Percentiles rank a stretch among this genome's conserved stretches.
These are phyloP conservation scores for Amphipyra tragopoginis DNA, from an alignment of 2,888 invertebrate species.

Conservation along the genomic window DNA sequence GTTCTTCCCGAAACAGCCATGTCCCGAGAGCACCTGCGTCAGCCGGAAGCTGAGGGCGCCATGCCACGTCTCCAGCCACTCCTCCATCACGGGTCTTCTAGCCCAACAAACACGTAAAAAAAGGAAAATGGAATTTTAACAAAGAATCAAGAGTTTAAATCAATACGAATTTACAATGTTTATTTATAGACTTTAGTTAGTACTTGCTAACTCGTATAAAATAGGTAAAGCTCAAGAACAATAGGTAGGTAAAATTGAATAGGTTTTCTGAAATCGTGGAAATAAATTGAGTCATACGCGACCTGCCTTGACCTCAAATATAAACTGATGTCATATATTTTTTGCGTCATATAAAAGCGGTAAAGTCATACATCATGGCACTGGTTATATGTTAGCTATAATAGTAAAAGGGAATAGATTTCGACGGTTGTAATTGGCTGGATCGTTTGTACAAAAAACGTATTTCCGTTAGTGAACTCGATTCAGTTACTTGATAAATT, in stretches of 20 bases:
- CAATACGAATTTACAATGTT: no score
- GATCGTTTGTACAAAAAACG: constrained; percentile 67
- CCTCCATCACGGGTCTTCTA: no score
- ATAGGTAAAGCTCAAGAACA: no score
- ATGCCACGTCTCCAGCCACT: no score
- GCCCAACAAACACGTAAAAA: no score
- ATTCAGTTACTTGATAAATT: constrained; percentile 67
- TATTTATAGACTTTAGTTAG: no score
- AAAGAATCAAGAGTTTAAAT: no score
- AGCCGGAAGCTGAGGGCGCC: no score
- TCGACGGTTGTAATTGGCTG: constrained; percentile 27
- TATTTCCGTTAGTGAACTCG: constrained; percentile 62
- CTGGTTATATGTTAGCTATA: constrained; percentile 16
- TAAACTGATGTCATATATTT: constrained; percentile 31
- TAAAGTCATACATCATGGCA: constrained; percentile 30
- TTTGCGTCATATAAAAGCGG: constrained; percentile 35
- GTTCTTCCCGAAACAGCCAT: no score
- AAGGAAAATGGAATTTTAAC: no score
- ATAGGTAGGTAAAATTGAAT: not conserved
- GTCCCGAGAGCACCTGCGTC: no score
- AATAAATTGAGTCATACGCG: constrained; percentile 38
- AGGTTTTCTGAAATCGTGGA: constrained; percentile 29
- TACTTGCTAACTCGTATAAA: no score
- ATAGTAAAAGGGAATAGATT: constrained; percentile 25
- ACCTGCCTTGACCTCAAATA: constrained; percentile 35